These are phyloP conservation scores for Drosophila fungiperda DNA, from an alignment of 2,888 invertebrate species.

Conservation along the genomic window DNA sequence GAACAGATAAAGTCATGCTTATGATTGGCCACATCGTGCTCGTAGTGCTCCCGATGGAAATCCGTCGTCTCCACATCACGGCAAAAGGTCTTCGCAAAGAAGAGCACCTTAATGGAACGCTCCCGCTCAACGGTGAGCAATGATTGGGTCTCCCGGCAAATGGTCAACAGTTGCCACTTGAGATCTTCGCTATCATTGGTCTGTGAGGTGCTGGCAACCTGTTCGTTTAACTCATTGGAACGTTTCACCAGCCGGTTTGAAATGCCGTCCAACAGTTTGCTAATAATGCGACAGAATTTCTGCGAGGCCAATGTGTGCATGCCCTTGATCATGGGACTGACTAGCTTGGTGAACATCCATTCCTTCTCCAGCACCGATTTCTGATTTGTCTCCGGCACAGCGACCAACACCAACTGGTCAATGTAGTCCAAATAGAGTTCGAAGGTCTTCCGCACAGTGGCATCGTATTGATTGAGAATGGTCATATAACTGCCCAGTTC, in stretches of 20 bases:
- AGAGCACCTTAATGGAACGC: constrained; percentile 91
- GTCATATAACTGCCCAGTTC: constrained; percentile 86
- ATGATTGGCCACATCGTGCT: constrained; percentile 81
- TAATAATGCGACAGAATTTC: constrained; percentile 89
- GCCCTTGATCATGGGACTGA: constrained; percentile 91
- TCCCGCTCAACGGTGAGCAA: constrained; percentile 92
- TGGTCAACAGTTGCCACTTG: constrained; percentile 84
- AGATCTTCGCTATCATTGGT: constrained; percentile 79
- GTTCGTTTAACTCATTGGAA: constrained; percentile 84
- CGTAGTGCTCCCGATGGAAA: constrained; percentile 85
- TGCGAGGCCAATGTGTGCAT: constrained; percentile 91
- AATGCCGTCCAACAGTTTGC: constrained; percentile 85
- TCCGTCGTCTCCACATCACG: constrained; percentile 88
- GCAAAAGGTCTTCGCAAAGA: constrained; percentile 91
- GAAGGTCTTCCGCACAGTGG: constrained; percentile 90
- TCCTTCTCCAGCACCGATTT: constrained; percentile 94
- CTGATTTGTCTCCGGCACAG: constrained; percentile 85
- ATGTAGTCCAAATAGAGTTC: constrained; percentile 95
- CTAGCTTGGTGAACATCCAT: constrained; percentile 93
- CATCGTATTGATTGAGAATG: constrained; percentile 90
- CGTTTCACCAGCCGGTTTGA: constrained; percentile 85
- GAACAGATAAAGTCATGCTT: constrained; percentile 86
- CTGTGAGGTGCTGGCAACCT: constrained; percentile 81
- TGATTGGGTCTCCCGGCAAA: constrained; percentile 92
- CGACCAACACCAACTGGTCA: constrained; percentile 90